Evolutionary conservation across 2,797 vertebrate species (phyloP), one percentile per base, ranked within the genome.

Genomic region (Telmatherina bonti): DNA sequence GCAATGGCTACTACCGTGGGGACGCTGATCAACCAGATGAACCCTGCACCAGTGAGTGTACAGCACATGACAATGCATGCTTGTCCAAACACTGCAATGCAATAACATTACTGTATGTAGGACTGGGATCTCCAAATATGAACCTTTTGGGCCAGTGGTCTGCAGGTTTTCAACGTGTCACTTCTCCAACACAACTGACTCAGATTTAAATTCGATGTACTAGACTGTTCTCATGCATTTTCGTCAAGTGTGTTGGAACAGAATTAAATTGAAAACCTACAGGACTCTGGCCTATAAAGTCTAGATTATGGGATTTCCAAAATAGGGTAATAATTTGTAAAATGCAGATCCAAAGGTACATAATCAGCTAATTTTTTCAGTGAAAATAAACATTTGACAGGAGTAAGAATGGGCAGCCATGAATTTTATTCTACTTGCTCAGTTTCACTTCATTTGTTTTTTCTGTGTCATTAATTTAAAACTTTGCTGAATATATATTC

Each of bases 11-110:
- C 88, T 98, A 99, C 85, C 93, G 98, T 1, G 96, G 96, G 0
- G 97, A 98, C 29, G 94, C 92, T 11, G 98, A 98, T 85, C 95
- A 91, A 1, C 96, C 97, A 0, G 94, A 97, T 43, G 93, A 95
- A 33, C 95, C 96, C 43, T 99, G 98, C 85, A 99, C 97, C 67
- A 99, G 98, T 99, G 90, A 98, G 97, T 96, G 38, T 30, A 33
- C 52, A 18, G 2, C 27, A 45, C 35, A 65, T 52, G 24, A 59
- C 55, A 57, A 26, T 22, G 29, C 20, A 62, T n/a, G 9, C 24
- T 4, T 29, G 27, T 54, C 7, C 24, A 31, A 51, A 62, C 52
- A 22, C 45, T 36, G 26, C 45, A 41, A 51, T 20, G 15, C 9
- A n/a, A 31, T n/a, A 18, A 7, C 18, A 70, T 62, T 47, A 1